Evolutionary conservation across 2,888 invertebrate species (phyloP).

Genomic region (Gryllus longicercus): DNA sequence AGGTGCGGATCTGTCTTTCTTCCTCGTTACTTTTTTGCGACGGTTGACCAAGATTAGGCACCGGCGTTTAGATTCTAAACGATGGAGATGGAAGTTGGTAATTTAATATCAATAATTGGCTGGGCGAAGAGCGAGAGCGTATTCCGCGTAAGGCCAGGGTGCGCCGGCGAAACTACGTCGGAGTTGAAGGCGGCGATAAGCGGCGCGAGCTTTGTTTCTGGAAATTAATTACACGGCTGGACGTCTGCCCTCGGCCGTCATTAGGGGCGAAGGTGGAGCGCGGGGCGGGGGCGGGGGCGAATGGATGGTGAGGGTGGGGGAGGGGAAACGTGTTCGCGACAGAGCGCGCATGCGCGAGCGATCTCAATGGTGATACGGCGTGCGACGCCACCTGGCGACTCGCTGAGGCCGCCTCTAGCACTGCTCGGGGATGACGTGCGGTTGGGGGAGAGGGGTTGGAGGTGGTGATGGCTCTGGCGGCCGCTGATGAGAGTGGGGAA

Average conservation of each 20-base stretch:
- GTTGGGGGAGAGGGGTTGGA: too few species aligned
- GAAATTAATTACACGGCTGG: slow-evolving; percentile 11
- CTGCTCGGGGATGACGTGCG: too few species aligned
- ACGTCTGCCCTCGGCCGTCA: background rate
- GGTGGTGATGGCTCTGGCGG: too few species aligned
- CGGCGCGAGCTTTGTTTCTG: slow-evolving; percentile 17
- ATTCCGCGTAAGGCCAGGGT: background rate
- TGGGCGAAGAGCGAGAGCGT: background rate
- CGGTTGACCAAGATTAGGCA: background rate
- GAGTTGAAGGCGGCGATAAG: background rate
- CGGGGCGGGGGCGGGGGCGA: background rate
- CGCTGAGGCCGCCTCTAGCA: too few species aligned
- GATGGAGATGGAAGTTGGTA: background rate
- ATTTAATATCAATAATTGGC: slow-evolving; percentile 17
- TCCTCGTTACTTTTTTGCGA: background rate
- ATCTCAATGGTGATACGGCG: background rate
- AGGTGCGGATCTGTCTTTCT: background rate
- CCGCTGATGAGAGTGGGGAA: too few species aligned
- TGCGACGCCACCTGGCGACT: background rate
- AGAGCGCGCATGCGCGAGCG: background rate
- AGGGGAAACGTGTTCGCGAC: background rate
- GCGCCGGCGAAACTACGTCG: background rate
- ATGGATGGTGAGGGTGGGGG: background rate
- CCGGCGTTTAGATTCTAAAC: background rate
- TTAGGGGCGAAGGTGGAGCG: background rate